A percentile compares a stretch with the other conserved stretches of the same genome.
phyloP scores from a whole-genome alignment of 2,888 invertebrate genomes.

The Agapetus fuscipes region DNA sequence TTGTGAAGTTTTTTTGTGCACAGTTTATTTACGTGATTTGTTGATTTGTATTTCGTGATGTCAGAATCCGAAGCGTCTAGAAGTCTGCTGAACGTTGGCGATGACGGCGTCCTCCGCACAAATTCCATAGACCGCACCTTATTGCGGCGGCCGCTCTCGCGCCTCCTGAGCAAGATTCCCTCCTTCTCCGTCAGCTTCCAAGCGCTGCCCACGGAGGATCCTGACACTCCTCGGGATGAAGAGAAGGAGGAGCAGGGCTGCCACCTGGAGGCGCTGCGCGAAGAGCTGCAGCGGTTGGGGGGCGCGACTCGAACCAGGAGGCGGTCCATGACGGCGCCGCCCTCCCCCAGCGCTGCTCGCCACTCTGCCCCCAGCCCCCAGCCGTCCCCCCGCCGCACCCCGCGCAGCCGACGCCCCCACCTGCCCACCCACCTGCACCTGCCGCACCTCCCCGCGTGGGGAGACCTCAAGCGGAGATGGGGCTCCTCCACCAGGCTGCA shows the following conservation, averaged over 20 bases:
- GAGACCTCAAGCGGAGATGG: conserved; percentile 19
- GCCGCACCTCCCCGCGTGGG: conserved; percentile 18
- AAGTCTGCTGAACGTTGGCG: conserved; percentile 12
- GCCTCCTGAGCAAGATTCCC: conserved; percentile 12
- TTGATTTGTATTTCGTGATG: too few relatives aligned
- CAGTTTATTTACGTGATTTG: too few relatives aligned
- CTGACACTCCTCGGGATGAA: background rate
- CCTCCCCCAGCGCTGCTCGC: conserved; percentile 41
- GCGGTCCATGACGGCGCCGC: conserved; percentile 40
- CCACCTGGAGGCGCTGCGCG: conserved; percentile 15
- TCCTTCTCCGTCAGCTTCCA: conserved; percentile 16
- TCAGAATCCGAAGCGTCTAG: conserved; percentile 16
- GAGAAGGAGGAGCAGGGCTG: conserved; percentile 10
- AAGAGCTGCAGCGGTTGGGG: conserved; percentile 17
- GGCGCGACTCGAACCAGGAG: conserved; percentile 32
- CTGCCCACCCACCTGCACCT: conserved; percentile 13
- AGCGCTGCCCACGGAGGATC: conserved; percentile 14
- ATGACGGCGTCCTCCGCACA: conserved; percentile 4
- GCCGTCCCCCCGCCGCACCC: conserved; percentile 8
- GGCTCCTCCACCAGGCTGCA: conserved; percentile 11
- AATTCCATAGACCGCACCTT: conserved; percentile 9
- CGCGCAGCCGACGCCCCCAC: conserved; percentile 13
- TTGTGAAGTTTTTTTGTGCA: too few relatives aligned
- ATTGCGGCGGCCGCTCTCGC: conserved; percentile 11
- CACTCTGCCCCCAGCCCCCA: conserved; percentile 8